phyloP scores from a whole-genome alignment of 2,797 vertebrate species.

The Glossophaga mutica region DNA sequence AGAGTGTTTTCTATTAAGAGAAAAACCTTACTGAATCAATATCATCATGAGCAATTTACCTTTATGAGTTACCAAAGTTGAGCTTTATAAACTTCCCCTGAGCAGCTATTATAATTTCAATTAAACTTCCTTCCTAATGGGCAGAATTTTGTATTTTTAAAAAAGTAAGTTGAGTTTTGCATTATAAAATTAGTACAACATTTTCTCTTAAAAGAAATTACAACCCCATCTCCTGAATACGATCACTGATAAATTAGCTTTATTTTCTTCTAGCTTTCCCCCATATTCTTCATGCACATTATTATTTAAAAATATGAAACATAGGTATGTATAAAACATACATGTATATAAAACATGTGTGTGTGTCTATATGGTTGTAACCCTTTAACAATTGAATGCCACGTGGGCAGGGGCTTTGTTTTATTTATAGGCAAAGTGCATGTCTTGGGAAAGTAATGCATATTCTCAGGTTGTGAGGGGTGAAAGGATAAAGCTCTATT shows the following conservation, averaged over 20 bases:
- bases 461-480: neutral
- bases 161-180: constrained; percentile 1
- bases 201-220: constrained; percentile 10
- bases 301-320: neutral
- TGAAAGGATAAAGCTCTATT: neutral
- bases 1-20: neutral
- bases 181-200: constrained; percentile 34
- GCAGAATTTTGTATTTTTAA: neutral
- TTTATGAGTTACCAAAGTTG: neutral
- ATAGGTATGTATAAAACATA: neutral
- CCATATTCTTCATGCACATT: neutral
- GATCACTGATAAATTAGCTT: neutral
- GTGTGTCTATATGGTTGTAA: neutral
- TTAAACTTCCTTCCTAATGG: neutral
- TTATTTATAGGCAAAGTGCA: neutral
- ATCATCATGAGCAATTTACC: neutral
- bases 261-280: neutral
- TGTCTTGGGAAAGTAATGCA: neutral
- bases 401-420: neutral
- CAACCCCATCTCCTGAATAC: neutral
- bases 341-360: neutral
- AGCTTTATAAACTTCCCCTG: neutral
- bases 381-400: neutral
- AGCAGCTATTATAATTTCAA: neutral
- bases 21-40: neutral